Conservation (phyloP, 2,797 vertebrate genomes). For the Aselliscus stoliczkanus region DNA sequence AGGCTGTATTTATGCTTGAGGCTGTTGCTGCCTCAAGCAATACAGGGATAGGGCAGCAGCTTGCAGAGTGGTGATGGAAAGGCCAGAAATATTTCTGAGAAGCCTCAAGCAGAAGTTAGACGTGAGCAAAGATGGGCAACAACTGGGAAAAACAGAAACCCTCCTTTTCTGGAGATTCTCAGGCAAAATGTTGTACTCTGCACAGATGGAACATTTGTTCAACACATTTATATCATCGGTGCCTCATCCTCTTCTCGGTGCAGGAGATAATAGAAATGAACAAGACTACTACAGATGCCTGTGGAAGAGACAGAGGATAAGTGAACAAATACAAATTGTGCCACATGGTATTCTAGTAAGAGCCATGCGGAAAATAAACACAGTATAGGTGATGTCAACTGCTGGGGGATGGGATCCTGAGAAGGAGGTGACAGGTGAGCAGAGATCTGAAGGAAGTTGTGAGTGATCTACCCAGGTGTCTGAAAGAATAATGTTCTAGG, state of each 20-base stretch:
- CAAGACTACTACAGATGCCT: neutral
- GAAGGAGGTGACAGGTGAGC: slow-evolving; percentile 24
- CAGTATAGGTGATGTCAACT: no score
- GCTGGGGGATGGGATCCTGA: neutral
- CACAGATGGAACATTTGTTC: neutral
- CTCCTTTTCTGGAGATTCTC: neutral
- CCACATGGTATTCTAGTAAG: neutral
- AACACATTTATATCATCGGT: neutral
- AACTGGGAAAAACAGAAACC: neutral
- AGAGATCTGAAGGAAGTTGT: slow-evolving; percentile 9
- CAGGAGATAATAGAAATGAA: neutral
- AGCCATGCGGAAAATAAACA: neutral
- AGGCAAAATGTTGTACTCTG: neutral
- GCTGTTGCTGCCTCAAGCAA: neutral
- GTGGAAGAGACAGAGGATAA: neutral
- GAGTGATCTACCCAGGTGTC: neutral
- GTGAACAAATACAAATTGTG: neutral
- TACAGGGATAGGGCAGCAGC: neutral
- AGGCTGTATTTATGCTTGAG: neutral
- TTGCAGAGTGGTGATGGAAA: neutral
- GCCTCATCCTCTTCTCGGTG: neutral
- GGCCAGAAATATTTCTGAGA: neutral
- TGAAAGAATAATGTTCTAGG: slow-evolving; percentile 17
- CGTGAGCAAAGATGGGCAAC: neutral
- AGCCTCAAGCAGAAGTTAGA: neutral